phyloP scores from a whole-genome alignment of 2,797 vertebrate species.

The Strix occidentalis region DNA sequence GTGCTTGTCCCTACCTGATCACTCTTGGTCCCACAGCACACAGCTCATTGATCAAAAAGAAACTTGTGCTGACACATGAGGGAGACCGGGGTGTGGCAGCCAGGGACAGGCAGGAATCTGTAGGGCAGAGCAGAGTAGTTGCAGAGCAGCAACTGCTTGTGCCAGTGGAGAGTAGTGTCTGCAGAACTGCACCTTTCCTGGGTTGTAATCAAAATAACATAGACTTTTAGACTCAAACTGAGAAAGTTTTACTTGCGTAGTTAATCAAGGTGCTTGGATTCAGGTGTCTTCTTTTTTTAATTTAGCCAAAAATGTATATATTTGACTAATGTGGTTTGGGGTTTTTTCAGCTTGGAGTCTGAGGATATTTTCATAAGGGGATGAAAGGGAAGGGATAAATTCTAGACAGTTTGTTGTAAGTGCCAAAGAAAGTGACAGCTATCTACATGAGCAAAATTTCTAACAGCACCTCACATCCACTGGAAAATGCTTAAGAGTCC shows the following conservation, averaged over 20 bases:
- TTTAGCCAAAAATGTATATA: background rate
- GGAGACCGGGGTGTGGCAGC: background rate
- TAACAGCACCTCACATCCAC: background rate
- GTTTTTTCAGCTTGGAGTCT: background rate
- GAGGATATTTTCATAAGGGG: background rate
- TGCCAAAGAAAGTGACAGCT: slow-evolving; percentile 37
- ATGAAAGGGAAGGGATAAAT: slow-evolving; percentile 16
- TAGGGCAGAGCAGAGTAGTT: no score
- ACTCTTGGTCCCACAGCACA: background rate
- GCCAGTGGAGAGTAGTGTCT: background rate
- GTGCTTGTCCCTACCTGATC: background rate
- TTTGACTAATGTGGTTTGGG: background rate
- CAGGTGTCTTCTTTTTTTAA: background rate
- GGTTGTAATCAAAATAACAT: background rate
- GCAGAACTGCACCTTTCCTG: background rate
- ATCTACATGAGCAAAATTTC: slow-evolving; percentile 31
- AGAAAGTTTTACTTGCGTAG: background rate
- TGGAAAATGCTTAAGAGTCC: slow-evolving; percentile 54
- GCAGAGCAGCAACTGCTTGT: background rate
- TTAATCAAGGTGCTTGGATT: background rate
- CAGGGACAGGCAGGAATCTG: background rate
- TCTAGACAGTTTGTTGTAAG: slow-evolving; percentile 21
- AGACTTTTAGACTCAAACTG: background rate
- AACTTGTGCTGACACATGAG: background rate
- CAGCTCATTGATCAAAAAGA: background rate